These are phyloP conservation scores for Porites evermanni DNA, from an alignment of 92 coral and sea anemone genomes.

Conservation along the genomic window DNA sequence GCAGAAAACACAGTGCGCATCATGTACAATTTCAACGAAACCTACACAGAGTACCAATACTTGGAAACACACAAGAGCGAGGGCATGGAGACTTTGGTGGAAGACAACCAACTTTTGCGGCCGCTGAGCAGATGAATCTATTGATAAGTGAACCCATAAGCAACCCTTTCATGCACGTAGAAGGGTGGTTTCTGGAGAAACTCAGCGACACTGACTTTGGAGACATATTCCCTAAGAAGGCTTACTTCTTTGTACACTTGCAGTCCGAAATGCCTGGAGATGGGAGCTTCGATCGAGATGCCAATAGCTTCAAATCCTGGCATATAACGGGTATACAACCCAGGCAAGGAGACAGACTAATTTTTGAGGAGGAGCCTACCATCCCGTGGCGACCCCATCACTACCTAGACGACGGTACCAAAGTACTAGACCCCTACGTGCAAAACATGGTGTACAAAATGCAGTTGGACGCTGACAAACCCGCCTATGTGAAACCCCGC, in stretches of 20 bases:
- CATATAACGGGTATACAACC: neutral
- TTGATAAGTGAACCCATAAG: constrained; percentile 7
- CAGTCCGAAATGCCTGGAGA: constrained; percentile 3
- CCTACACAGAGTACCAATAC: neutral
- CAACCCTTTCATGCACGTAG: neutral
- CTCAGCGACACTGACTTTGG: neutral
- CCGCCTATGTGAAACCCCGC: neutral
- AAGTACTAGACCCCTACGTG: neutral
- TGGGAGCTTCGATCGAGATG: neutral
- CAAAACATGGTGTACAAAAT: constrained; percentile 5
- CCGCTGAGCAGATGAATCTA: constrained; percentile 9
- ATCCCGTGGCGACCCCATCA: neutral
- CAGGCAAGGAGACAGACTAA: neutral
- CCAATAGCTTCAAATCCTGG: neutral
- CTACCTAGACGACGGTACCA: neutral
- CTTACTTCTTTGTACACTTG: neutral
- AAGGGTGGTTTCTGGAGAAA: neutral
- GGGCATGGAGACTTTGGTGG: constrained; percentile 1
- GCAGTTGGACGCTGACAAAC: constrained; percentile 9
- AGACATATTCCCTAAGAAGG: neutral
- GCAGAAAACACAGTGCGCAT: constrained; percentile 7
- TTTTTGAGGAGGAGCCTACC: neutral
- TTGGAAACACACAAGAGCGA: neutral
- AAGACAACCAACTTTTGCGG: neutral
- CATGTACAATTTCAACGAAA: constrained; percentile 7